These are phyloP conservation scores for Cyphomyrmex costatus DNA, from an alignment of 1,140 invertebrate genomes.

Conservation along the genomic window DNA sequence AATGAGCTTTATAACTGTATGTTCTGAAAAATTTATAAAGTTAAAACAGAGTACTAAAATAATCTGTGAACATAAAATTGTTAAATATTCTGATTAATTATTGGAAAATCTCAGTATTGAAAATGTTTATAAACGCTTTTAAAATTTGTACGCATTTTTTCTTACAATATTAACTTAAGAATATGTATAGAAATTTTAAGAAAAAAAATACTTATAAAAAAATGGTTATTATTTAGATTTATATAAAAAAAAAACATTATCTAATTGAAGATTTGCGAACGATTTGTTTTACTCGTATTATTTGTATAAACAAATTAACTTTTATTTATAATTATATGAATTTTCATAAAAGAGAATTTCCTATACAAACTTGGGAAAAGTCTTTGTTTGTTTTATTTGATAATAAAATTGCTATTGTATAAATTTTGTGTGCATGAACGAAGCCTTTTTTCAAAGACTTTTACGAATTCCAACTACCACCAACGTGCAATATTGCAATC, in stretches of 20 bases:
- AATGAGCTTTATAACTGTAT: not conserved
- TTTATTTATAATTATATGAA: conserved; percentile 6
- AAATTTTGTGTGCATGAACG: conserved; percentile 29
- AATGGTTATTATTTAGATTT: conserved; percentile 17
- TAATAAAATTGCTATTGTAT: conserved; percentile 33
- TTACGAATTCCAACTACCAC: conserved; percentile 15
- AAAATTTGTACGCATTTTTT: not conserved
- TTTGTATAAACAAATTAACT: not conserved
- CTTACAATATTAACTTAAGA: not conserved
- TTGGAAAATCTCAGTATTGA: not conserved
- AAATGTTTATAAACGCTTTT: not conserved
- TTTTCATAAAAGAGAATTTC: conserved; percentile 21
- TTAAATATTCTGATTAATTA: conserved; percentile 18
- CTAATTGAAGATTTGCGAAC: not conserved
- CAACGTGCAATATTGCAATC: conserved; percentile 39
- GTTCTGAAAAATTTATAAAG: not conserved
- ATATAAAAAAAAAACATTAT: not conserved
- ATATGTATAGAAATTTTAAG: not conserved
- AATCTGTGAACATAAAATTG: not conserved
- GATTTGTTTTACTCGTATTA: conserved; percentile 3
- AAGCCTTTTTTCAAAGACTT: conserved; percentile 29
- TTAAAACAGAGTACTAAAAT: not conserved
- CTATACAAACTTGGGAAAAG: not conserved
- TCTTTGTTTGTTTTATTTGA: conserved; percentile 5
- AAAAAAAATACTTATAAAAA: not conserved